Evolutionary conservation across 2,113 vertebrate genomes (phyloP), one percentile per base, ranked within the genome.

Genomic region (Psammodynastes pulverulentus): DNA sequence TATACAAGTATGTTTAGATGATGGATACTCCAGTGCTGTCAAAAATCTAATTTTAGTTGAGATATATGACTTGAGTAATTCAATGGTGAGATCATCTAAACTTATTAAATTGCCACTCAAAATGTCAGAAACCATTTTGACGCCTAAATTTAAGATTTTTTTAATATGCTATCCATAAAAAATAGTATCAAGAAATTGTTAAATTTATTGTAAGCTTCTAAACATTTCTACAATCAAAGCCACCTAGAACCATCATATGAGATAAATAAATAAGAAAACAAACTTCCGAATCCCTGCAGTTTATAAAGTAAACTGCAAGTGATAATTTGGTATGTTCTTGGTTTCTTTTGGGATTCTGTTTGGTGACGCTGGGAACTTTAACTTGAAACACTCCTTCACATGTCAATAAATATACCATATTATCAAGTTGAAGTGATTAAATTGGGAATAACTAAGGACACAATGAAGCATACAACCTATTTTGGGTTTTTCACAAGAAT

Each of bases 31-130:
- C 3, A 84, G 26, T 56, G 8, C 5, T 95, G 89, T 84, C 9
- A 95, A 92, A 93, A 90, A 84, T 79, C 4, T 89, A 3, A n/a
- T 84, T 89, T 92, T 54, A 72, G 10, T 49, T 72, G 9, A 89
- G 92, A 93, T 86, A 91, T 88, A 67, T 0, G 21, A 85, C 3
- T 72, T 90, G 9, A 0, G 89, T 62, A 24, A 34, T 92, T 93
- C 91, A 72, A 89, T 87, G 90, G 4, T 53, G 39, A 92, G 26
- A 86, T 17, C 89, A 91, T 51, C 0, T 43, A 90, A 90, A 94
- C 43, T 12, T 90, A 88, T 53, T 88, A 84, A 92, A 92, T 58
- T 90, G 0, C 0, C 3, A 54, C 89, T 93, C 91, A 5, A 1
- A 89, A 6, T 91, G 79, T 9, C 23, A 86, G 86, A 29, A 93